phyloP scores from a whole-genome alignment of 2,113 vertebrate genomes.

The Phylloscopus trochilus region DNA sequence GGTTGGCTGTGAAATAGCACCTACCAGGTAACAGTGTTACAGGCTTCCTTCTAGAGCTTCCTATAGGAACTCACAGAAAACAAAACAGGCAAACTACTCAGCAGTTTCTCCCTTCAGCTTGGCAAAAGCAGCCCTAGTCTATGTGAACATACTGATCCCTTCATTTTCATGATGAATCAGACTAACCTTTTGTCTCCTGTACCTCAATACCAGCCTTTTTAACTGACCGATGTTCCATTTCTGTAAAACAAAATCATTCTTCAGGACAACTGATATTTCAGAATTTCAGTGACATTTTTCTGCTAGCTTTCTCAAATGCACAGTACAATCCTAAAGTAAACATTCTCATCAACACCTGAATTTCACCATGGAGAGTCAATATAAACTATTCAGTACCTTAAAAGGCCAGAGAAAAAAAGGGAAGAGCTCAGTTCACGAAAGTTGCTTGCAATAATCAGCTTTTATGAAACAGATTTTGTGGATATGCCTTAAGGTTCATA shows the following conservation, averaged over 20 bases:
- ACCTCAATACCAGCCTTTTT: conserved; percentile 96
- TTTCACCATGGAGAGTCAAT: neutral
- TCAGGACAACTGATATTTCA: conserved; percentile 40
- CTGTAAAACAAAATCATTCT: conserved; percentile 75
- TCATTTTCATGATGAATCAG: conserved; percentile 21
- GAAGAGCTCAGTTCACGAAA: neutral
- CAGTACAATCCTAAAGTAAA: neutral
- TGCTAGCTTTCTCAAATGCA: neutral
- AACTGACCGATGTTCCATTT: conserved; percentile 91
- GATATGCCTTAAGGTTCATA: neutral
- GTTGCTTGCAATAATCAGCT: neutral
- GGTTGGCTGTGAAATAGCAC: neutral
- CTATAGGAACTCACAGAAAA: neutral
- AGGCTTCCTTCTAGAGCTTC: neutral
- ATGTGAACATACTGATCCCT: neutral
- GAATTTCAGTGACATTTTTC: conserved; percentile 28
- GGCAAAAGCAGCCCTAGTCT: neutral
- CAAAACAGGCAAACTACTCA: neutral
- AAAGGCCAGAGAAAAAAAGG: neutral
- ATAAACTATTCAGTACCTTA: neutral
- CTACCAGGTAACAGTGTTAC: neutral
- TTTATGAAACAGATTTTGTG: neutral
- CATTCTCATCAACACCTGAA: neutral
- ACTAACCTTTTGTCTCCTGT: conserved; percentile 88
- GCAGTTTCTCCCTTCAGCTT: neutral